phyloP scores from a whole-genome alignment of 2,888 invertebrate species.

The Cancer borealis region DNA sequence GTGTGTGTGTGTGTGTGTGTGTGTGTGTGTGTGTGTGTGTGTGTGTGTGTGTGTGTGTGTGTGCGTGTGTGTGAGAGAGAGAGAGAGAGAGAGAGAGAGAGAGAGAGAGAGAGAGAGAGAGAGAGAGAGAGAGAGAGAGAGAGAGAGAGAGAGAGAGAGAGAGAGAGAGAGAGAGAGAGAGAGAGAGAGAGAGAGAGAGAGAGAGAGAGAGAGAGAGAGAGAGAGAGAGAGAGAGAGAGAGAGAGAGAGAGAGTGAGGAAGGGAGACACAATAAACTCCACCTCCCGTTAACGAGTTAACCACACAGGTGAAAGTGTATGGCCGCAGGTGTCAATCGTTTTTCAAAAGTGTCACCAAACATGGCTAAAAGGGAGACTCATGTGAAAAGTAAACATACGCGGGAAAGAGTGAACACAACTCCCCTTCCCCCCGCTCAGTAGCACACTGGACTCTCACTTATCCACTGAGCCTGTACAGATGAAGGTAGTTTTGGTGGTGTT shows the following conservation, averaged over 20 bases:
- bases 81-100: no score
- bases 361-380: slow-evolving; percentile 44
- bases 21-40: no score
- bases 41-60: no score
- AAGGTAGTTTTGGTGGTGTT: not conserved
- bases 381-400: slow-evolving; percentile 56
- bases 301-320: slow-evolving; percentile 61
- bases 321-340: slow-evolving; percentile 46
- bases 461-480: not conserved
- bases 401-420: not conserved
- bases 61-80: no score
- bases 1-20: no score
- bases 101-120: not conserved
- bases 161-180: slow-evolving; percentile 49
- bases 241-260: not conserved
- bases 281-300: slow-evolving; percentile 37
- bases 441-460: not conserved
- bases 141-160: not conserved
- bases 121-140: not conserved
- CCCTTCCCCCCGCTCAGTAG: not conserved
- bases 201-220: slow-evolving; percentile 39
- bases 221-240: slow-evolving; percentile 46
- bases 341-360: slow-evolving; percentile 28
- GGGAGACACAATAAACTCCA: not conserved
- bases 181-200: slow-evolving; percentile 33